These are phyloP conservation scores for Drosophila sucinea DNA, from an alignment of 1,140 invertebrate species.

Conservation along the genomic window DNA sequence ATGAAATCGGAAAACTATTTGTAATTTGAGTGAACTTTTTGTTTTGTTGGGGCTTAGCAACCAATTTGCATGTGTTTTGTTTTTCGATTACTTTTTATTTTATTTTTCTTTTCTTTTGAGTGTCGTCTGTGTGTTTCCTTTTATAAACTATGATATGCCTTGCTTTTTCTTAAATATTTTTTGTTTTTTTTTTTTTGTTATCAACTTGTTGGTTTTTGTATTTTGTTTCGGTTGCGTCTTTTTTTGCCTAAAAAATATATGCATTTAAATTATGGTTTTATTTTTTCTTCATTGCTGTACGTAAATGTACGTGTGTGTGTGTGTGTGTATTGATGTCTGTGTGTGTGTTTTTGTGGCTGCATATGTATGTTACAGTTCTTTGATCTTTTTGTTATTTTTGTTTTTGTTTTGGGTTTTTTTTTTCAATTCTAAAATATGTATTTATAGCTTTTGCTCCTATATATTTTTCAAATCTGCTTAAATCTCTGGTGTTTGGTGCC, in stretches of 20 bases:
- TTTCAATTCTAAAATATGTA: constrained; percentile 64
- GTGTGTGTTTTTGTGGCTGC: constrained; percentile 1
- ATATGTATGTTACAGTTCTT: constrained; percentile 28
- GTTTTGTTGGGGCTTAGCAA: neutral
- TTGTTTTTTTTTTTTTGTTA: constrained; percentile 46
- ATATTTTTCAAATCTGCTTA: constrained; percentile 30
- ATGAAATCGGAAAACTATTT: neutral
- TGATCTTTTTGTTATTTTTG: neutral
- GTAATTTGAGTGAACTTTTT: constrained; percentile 20
- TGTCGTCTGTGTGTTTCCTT: constrained; percentile 40
- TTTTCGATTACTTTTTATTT: constrained; percentile 23
- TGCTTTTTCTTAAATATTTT: constrained; percentile 79
- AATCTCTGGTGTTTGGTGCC: constrained; percentile 63
- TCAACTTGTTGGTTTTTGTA: constrained; percentile 35
- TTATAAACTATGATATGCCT: constrained; percentile 81
- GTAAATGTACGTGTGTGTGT: constrained; percentile 23
- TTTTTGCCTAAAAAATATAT: constrained; percentile 70
- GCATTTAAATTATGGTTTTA: constrained; percentile 41
- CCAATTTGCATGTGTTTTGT: constrained; percentile 19
- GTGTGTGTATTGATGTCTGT: constrained; percentile 36
- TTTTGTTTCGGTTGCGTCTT: constrained; percentile 14
- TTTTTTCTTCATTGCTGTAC: constrained; percentile 26
- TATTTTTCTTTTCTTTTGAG: constrained; percentile 21
- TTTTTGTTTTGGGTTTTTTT: neutral
- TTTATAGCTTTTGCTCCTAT: constrained; percentile 49